These are phyloP conservation scores for Propithecus deckenii DNA, from an alignment of 2,797 vertebrate genomes.

Conservation along the genomic window DNA sequence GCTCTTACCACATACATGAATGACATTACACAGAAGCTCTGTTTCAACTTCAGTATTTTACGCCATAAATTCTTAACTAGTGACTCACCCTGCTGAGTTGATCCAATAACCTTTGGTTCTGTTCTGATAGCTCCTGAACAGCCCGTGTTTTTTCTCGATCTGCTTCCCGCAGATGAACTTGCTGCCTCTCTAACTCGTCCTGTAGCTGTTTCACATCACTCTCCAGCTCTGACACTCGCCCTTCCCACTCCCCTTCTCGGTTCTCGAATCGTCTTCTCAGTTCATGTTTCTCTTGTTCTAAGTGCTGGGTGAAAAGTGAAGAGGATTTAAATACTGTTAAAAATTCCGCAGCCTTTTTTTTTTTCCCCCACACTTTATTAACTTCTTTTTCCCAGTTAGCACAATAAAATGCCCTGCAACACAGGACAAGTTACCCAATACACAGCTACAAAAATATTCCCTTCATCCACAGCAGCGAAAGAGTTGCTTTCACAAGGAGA, in stretches of 20 bases:
- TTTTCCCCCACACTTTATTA: not conserved
- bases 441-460: conserved; percentile 33
- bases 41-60: conserved; percentile 22
- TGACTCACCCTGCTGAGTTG: conserved; percentile 96
- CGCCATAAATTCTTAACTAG: not conserved
- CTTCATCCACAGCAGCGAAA: not conserved
- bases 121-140: conserved; percentile 95
- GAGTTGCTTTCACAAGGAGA: conserved; percentile 4
- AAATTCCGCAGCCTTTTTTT: not conserved
- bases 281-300: conserved; percentile 98
- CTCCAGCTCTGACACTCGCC: conserved; percentile 96
- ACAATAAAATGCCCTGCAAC: not conserved
- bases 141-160: conserved; percentile 94
- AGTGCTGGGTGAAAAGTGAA: conserved; percentile 86
- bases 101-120: conserved; percentile 98
- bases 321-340: conserved; percentile 7
- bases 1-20: not conserved
- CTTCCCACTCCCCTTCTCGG: conserved; percentile 97
- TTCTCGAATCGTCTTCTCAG: conserved; percentile 94
- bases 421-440: not conserved
- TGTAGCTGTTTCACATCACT: conserved; percentile 96
- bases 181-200: conserved; percentile 94
- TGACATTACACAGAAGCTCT: not conserved
- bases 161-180: conserved; percentile 93
- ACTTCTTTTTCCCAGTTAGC: not conserved